Base-by-base conservation (phyloP, 1,140 invertebrate species). In the Pseudomyrmex dendroicus region DNA sequence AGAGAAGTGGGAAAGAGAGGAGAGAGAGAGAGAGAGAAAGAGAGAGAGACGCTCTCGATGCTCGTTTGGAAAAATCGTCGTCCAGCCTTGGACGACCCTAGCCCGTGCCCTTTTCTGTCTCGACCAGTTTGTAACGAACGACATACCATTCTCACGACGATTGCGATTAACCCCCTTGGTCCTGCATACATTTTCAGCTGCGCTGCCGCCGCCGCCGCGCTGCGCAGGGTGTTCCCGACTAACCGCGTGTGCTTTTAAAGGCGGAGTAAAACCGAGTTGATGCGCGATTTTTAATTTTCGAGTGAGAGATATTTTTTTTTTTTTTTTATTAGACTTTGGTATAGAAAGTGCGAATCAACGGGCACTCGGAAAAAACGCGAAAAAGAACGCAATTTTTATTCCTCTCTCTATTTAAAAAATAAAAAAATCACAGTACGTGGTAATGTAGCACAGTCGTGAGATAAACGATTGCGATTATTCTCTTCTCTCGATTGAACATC, bases 91-190 rank as follows among this genome's bases (percentile, higher is more conserved):
- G 80, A 62, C 86, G 83, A 83, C 77, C 76, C 83, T 80, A 87
- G 86, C 48, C 62, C 83, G 70, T 88, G 76, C 86, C 86, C 86
- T 88, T 88, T 88, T 87, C 83, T 85, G 86, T 83, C 72, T 70
- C 67, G 73, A 88, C 86, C 84, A 84, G 86, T 87, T 82, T 77
- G 86, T 87, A 87, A 88, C 86, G 66, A 85, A 82, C 77, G 73
- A 73, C 86, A 87, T 88, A 87, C 86, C 86, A 87, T 87, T 88
- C 86, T 88, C 86, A 87, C 86, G 85, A 87, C 62, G 86, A 88
- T 88, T 84, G 76, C 83, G 76, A 88, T 87, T 86, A 73, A 80
- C 20, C 68, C 57, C 46, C 52, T 64, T 72, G 64, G 59, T 61
- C 61, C 57, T 74, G 78, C 59, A 85, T 63, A 54, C 52, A 78